These are phyloP conservation scores for Pangasianodon hypophthalmus DNA, from an alignment of 2,113 vertebrate species.

Conservation along the genomic window DNA sequence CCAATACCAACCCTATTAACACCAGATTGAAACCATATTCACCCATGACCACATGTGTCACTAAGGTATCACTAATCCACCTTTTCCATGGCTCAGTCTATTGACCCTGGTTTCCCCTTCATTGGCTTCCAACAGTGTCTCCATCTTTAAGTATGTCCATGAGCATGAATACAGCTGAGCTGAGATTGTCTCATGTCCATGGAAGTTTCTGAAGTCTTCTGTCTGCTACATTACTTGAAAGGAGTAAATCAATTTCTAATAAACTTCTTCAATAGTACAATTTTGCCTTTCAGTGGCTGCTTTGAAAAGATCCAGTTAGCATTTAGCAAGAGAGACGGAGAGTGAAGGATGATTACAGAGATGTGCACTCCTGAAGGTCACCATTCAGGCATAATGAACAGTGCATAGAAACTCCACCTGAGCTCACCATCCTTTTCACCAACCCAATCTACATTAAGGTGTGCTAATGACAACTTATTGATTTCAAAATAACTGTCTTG, in stretches of 20 bases:
- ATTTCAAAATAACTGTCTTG: constrained; percentile 46
- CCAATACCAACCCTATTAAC: neutral
- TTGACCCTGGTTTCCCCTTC: constrained; percentile 37
- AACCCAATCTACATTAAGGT: constrained; percentile 37
- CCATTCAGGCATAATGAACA: constrained; percentile 54
- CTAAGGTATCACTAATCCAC: constrained; percentile 31
- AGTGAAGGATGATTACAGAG: constrained; percentile 57
- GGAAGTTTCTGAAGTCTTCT: constrained; percentile 53
- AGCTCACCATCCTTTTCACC: constrained; percentile 48
- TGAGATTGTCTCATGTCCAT: constrained; percentile 50
- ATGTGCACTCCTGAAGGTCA: constrained; percentile 56
- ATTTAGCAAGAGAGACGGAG: constrained; percentile 54
- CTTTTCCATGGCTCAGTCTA: constrained; percentile 25
- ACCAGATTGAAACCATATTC: neutral
- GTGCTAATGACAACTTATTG: constrained; percentile 55
- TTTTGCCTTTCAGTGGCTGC: constrained; percentile 57
- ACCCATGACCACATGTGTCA: constrained; percentile 8
- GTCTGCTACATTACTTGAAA: constrained; percentile 47
- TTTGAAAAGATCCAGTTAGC: constrained; percentile 57
- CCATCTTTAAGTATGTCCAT: constrained; percentile 34
- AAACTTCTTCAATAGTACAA: constrained; percentile 56
- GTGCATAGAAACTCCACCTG: constrained; percentile 52
- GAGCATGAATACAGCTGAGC: constrained; percentile 23
- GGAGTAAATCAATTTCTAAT: constrained; percentile 61
- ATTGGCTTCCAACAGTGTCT: constrained; percentile 36